phyloP scores from a whole-genome alignment of 2,113 vertebrate species.

The Trogon surrucura region DNA sequence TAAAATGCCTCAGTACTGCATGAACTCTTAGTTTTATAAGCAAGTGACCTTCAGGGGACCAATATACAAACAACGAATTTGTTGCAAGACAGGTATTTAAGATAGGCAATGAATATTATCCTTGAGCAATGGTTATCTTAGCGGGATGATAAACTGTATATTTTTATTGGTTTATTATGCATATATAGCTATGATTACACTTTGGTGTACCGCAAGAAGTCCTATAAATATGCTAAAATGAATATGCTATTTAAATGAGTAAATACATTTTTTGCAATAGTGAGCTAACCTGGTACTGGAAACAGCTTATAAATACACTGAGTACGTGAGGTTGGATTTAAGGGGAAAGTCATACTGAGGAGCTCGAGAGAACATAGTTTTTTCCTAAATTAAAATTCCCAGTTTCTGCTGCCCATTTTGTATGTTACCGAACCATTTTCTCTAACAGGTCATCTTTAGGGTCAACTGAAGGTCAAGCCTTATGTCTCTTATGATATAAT shows the following conservation, averaged over 20 bases:
- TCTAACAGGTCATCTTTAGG: not conserved
- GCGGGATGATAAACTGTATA: not conserved
- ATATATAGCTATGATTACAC: constrained; percentile 16
- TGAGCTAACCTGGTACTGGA: not conserved
- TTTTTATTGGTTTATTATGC: constrained; percentile 49
- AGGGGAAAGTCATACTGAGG: not conserved
- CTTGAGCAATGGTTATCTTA: constrained; percentile 14
- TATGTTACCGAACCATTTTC: not conserved
- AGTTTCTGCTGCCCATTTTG: not conserved
- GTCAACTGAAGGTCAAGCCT: not conserved
- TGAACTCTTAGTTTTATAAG: not conserved
- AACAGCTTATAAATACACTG: not conserved
- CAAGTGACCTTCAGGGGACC: constrained; percentile 24
- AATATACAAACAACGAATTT: not conserved
- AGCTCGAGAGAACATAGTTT: not conserved
- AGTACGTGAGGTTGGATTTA: not conserved
- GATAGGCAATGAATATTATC: constrained; percentile 12
- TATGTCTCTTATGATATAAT: not conserved
- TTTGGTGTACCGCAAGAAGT: not conserved
- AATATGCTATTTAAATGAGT: constrained; percentile 42
- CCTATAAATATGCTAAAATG: constrained; percentile 18
- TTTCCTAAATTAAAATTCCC: not conserved
- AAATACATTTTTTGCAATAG: not conserved
- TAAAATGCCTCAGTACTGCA: not conserved
- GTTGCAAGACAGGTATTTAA: constrained; percentile 12